Conservation (phyloP, 2,888 invertebrate species). For the Hypolimnas misippus region DNA sequence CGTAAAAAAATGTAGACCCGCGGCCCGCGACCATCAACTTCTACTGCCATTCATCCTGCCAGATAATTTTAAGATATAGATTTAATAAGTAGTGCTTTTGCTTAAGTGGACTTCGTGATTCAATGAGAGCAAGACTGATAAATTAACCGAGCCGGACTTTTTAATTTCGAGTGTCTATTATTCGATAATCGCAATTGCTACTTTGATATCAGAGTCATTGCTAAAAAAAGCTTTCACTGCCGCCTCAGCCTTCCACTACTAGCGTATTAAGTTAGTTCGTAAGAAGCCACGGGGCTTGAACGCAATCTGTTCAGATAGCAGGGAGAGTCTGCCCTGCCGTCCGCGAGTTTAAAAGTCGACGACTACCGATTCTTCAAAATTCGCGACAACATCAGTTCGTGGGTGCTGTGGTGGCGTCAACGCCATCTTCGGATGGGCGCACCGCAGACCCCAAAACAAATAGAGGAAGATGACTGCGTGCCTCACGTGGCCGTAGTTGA, state of each 20-base stretch:
- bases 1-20: constrained; percentile 58
- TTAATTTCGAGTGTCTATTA: constrained; percentile 26
- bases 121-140: constrained; percentile 56
- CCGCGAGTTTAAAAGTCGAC: constrained; percentile 46
- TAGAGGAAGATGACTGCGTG: constrained; percentile 72
- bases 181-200: constrained; percentile 55
- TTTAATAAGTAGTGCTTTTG: constrained; percentile 61
- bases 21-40: constrained; percentile 50
- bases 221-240: constrained; percentile 69
- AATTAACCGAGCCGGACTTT: constrained; percentile 36
- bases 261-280: constrained; percentile 57
- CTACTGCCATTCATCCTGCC: constrained; percentile 60
- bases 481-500: constrained; percentile 69
- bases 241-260: constrained; percentile 61
- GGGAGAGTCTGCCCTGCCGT: constrained; percentile 50
- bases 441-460: constrained; percentile 77
- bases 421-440: constrained; percentile 81
- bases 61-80: constrained; percentile 47
- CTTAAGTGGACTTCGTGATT: constrained; percentile 54
- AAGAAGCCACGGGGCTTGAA: constrained; percentile 47
- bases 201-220: constrained; percentile 55
- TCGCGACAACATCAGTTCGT: constrained; percentile 79
- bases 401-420: constrained; percentile 82
- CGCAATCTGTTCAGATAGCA: constrained; percentile 43
- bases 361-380: constrained; percentile 63